phyloP scores from a whole-genome alignment of 2,797 vertebrate species.

The Semotilus atromaculatus region DNA sequence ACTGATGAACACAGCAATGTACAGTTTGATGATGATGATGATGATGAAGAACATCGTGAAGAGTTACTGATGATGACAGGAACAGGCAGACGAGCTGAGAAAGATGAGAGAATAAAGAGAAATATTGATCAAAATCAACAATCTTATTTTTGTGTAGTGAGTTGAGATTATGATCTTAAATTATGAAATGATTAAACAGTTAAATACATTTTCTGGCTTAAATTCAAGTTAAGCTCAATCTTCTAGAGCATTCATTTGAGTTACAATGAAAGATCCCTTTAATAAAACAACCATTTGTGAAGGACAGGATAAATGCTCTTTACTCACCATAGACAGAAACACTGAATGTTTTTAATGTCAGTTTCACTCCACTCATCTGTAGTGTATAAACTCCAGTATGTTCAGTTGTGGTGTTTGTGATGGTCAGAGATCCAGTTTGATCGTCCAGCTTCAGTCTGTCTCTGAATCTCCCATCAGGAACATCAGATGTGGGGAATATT shows the following conservation, averaged over 20 bases:
- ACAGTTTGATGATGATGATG: neutral
- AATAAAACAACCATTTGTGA: neutral
- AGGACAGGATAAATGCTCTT: neutral
- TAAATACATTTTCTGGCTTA: too few relatives aligned
- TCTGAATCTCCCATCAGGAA: neutral
- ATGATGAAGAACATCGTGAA: neutral
- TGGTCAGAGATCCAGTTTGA: neutral
- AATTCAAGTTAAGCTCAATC: too few relatives aligned
- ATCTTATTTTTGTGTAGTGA: neutral
- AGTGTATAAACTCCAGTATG: neutral
- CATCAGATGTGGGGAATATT: neutral
- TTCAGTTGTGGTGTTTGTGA: neutral
- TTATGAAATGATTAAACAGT: too few relatives aligned
- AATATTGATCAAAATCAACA: neutral
- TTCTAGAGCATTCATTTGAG: too few relatives aligned
- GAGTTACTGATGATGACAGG: neutral
- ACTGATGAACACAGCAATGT: neutral
- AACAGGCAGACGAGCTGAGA: neutral
- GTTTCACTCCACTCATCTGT: fast-evolving
- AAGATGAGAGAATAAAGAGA: neutral
- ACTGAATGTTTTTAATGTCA: fast-evolving
- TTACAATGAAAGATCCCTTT: too few relatives aligned
- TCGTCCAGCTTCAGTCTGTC: neutral
- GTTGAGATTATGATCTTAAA: neutral
- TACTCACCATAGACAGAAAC: neutral